These are phyloP conservation scores for Bombylius major DNA, from an alignment of 2,888 invertebrate species.

Conservation along the genomic window DNA sequence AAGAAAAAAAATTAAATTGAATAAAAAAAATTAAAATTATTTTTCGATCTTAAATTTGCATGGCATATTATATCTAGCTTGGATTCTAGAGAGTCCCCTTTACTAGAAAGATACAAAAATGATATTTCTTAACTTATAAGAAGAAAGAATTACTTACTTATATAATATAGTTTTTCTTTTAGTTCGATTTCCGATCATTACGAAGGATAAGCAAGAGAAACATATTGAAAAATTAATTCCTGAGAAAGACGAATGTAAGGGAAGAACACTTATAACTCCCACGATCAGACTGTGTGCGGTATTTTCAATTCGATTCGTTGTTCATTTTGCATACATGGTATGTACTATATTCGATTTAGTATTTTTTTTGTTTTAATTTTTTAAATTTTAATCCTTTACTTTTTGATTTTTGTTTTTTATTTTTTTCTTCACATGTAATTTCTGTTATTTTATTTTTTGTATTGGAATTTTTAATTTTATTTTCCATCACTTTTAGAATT, in stretches of 20 bases:
- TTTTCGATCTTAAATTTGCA: conserved; percentile 6
- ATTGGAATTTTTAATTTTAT: not conserved
- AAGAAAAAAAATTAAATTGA: not conserved
- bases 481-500: not conserved
- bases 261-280: conserved; percentile 10
- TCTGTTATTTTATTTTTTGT: too few relatives aligned
- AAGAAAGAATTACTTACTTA: too few relatives aligned
- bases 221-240: conserved; percentile 16
- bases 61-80: not conserved
- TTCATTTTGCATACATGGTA: not conserved
- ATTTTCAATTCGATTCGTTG: not conserved
- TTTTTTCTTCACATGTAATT: too few relatives aligned
- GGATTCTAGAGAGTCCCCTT: not conserved
- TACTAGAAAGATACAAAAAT: too few relatives aligned
- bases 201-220: conserved; percentile 10
- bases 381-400: too few relatives aligned
- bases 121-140: too few relatives aligned
- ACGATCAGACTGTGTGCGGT: conserved; percentile 13
- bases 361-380: too few relatives aligned
- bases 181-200: conserved; percentile 4
- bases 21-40: not conserved
- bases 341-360: not conserved
- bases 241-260: conserved; percentile 4
- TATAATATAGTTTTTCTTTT: not conserved
- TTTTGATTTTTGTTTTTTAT: too few relatives aligned